Conservation (phyloP, 2,113 vertebrate species). For the Prionailurus viverrinus region DNA sequence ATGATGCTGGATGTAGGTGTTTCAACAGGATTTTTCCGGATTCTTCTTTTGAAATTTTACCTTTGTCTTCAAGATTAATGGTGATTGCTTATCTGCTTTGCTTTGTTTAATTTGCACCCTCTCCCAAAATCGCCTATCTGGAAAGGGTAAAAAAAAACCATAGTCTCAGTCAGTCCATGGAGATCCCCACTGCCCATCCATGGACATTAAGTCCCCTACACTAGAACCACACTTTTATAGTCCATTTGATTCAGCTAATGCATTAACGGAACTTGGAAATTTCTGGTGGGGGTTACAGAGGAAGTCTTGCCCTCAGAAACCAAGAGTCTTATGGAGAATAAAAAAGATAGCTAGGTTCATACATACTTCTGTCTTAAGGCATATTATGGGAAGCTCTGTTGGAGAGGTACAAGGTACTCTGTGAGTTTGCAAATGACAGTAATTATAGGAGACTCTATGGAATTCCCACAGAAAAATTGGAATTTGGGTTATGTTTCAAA, state of each 20-base stretch:
- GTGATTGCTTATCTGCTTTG: neutral
- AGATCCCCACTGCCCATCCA: neutral
- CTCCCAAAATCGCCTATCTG: neutral
- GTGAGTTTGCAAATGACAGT: neutral
- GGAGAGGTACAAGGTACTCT: neutral
- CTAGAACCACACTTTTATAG: neutral
- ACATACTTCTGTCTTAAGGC: neutral
- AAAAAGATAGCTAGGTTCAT: neutral
- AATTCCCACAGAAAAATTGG: neutral
- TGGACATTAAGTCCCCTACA: neutral
- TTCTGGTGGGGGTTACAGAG: neutral
- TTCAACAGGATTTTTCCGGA: slow-evolving; percentile 14
- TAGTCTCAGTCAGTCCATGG: neutral
- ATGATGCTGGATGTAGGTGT: neutral
- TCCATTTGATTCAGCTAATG: neutral
- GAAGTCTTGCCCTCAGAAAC: neutral
- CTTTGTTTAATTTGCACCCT: neutral
- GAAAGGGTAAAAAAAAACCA: neutral
- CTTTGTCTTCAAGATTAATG: neutral
- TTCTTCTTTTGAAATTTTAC: slow-evolving; percentile 31
- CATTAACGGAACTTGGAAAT: neutral
- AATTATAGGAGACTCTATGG: neutral
- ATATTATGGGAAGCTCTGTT: neutral
- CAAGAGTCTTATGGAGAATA: neutral
- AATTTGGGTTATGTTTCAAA: slow-evolving; percentile 4